phyloP scores from a whole-genome alignment of 2,888 invertebrate genomes.

The Pilophorus perplexus region DNA sequence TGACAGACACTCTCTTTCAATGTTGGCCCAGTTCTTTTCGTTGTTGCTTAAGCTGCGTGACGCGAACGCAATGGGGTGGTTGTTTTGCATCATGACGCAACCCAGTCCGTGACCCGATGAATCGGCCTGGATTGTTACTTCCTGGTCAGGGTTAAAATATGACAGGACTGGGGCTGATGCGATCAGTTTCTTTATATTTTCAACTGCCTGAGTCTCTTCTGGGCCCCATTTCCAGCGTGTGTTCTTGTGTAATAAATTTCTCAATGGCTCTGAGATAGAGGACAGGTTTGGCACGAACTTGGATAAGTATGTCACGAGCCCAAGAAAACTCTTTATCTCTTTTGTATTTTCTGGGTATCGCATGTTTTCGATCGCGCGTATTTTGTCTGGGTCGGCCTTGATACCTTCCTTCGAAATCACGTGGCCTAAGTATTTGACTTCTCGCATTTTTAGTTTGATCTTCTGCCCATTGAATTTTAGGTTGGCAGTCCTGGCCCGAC shows the following conservation, averaged over 20 bases:
- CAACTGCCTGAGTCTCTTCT: neutral
- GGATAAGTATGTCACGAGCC: too few relatives aligned
- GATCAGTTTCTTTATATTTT: neutral
- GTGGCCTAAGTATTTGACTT: constrained; percentile 11
- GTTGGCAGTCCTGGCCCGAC: neutral
- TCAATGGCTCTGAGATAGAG: neutral
- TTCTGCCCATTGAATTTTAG: constrained; percentile 1
- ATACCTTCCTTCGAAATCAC: neutral
- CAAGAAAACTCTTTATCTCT: too few relatives aligned
- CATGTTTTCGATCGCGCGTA: neutral
- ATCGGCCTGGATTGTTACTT: neutral
- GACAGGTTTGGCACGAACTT: constrained; percentile 8
- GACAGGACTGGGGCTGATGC: neutral
- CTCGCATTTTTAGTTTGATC: neutral
- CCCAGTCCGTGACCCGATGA: neutral
- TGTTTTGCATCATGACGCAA: neutral
- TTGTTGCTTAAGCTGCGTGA: neutral
- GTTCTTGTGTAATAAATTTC: neutral
- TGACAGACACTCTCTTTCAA: constrained; percentile 7
- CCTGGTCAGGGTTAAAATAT: neutral
- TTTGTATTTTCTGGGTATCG: neutral
- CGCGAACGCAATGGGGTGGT: neutral
- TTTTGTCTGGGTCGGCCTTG: neutral
- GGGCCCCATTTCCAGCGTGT: neutral
- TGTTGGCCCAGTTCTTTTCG: constrained; percentile 14